Evolutionary conservation across 2,113 vertebrate species (phyloP), one percentile per base, ranked within the genome.

Genomic region (Cynocephalus volans): DNA sequence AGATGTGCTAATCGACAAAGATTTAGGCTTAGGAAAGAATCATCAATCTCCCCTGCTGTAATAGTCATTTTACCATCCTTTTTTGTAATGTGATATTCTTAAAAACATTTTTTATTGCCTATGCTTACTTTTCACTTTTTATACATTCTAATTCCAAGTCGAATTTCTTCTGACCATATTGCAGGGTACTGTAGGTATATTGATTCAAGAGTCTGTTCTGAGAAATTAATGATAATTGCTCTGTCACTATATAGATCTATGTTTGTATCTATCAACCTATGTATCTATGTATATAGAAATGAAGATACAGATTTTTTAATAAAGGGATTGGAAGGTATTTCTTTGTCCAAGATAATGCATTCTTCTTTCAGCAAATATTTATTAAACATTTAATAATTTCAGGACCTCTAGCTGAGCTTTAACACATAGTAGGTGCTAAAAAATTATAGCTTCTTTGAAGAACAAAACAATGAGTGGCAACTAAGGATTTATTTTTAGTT

Each of bases 1-100:
- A 97, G 97, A 97, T 72, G 8, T 87, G 93, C 93, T 98, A 97
- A 98, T 98, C 86, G 82, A 87, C 92, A 88, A 98, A 98, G 98
- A 98, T 98, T 98, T 98, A 98, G 97, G 94, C 88, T 93, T 64
- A 69, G 67, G 96, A 93, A 97, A 97, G 93, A 96, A 84, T 75
- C 98, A 98, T 98, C 97, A 97, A 96, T 98, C 97, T 98, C 58
- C 81, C 96, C 89, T 60, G 36, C 82, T 85, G 76, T 97, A 91
- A 52, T 95, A 94, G 95, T 88, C n/a, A 97, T 79, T 60, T 95
- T 97, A 56, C 95, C 90, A 95, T 98, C 94, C 88, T 95, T 98
- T 94, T 75, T 72, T 67, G 15, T 72, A 93, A 85, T 73, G 4
- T 70, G 80, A 85, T 70, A 77, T 84, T 84, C 96, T 62, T 72